Evolutionary conservation across 2,888 invertebrate species (phyloP).

Genomic region (Erebia aethiops): DNA sequence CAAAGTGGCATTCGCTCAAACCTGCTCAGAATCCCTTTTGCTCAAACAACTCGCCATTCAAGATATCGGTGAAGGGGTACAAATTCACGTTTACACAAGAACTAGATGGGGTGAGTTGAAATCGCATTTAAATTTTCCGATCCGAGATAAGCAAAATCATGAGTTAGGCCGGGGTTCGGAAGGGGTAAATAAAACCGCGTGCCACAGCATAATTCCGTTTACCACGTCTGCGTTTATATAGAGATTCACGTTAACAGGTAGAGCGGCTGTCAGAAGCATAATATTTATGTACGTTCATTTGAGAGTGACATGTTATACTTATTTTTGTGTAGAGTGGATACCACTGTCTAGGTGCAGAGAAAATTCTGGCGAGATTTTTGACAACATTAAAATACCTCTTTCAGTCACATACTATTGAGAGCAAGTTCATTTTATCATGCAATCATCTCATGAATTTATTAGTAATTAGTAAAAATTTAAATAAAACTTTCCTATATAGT

Average conservation of each 20-base stretch:
- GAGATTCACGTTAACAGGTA: slow-evolving; percentile 5
- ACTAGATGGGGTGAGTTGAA: slow-evolving; percentile 66
- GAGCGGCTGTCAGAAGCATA: not conserved
- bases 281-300: not conserved
- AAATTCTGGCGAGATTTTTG: too few species aligned
- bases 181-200: slow-evolving; percentile 79
- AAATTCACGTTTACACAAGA: slow-evolving; percentile 65
- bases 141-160: slow-evolving; percentile 80
- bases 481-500: too few species aligned
- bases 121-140: slow-evolving; percentile 79
- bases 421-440: too few species aligned
- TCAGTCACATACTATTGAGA: too few species aligned
- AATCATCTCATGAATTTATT: too few species aligned
- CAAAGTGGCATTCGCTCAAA: slow-evolving; percentile 31
- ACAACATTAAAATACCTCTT: too few species aligned
- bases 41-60: slow-evolving; percentile 40
- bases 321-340: not conserved
- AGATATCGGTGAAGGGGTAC: slow-evolving; percentile 54
- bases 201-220: slow-evolving; percentile 77
- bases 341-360: too few species aligned
- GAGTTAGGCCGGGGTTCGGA: slow-evolving; percentile 63
- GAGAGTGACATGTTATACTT: not conserved
- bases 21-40: slow-evolving; percentile 33
- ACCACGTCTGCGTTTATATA: slow-evolving; percentile 54
- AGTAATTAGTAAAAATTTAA: too few species aligned